These are phyloP conservation scores for Pegoplata infirma DNA, from an alignment of 2,888 invertebrate species.

Conservation along the genomic window DNA sequence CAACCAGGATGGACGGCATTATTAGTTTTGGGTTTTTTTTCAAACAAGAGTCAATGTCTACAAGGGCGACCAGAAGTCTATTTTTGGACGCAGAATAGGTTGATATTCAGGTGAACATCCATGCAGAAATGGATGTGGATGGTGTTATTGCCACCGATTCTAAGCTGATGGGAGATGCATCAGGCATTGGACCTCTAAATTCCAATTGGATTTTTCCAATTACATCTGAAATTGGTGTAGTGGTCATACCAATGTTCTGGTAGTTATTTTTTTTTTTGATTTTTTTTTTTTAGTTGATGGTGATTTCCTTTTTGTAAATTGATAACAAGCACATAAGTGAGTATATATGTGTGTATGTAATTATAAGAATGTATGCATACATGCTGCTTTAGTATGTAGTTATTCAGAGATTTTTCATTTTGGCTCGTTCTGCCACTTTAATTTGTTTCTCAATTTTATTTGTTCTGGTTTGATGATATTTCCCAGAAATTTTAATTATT, in stretches of 20 bases:
- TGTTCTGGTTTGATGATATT: slow-evolving; percentile 63
- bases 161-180: too few relatives aligned
- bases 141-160: too few relatives aligned
- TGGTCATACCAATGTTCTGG: background rate
- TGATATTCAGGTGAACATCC: too few relatives aligned
- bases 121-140: too few relatives aligned
- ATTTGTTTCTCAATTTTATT: slow-evolving; percentile 68
- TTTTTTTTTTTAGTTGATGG: slow-evolving; percentile 13
- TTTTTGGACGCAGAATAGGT: too few relatives aligned
- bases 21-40: too few relatives aligned
- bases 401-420: slow-evolving; percentile 45
- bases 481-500: slow-evolving; percentile 76
- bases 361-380: background rate
- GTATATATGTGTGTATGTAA: slow-evolving; percentile 1
- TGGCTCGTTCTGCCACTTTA: slow-evolving; percentile 54
- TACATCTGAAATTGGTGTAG: too few relatives aligned
- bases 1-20: too few relatives aligned
- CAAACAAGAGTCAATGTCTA: too few relatives aligned
- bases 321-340: slow-evolving; percentile 38
- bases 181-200: too few relatives aligned
- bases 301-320: slow-evolving; percentile 56
- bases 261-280: background rate
- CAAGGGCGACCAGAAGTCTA: too few relatives aligned
- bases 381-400: background rate
- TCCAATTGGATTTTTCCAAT: too few relatives aligned